These are phyloP conservation scores for Drosophila barbarae DNA, from an alignment of 2,888 invertebrate species.

Conservation along the genomic window DNA sequence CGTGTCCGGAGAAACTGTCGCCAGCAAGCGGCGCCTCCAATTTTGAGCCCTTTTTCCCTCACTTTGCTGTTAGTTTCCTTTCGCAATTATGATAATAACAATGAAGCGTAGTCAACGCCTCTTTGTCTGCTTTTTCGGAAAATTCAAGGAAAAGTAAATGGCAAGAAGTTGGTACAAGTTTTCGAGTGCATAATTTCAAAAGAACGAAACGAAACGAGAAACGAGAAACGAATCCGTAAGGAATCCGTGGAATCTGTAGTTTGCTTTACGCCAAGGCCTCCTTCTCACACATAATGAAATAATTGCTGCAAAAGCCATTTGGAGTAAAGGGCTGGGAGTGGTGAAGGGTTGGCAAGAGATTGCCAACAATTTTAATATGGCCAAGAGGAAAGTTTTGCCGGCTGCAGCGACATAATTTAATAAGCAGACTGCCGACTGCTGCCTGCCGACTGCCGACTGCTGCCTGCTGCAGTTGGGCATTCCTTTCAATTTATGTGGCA, in stretches of 20 bases:
- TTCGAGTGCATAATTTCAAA: constrained; percentile 46
- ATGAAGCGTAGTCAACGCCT: constrained; percentile 49
- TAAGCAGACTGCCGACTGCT: constrained; percentile 55
- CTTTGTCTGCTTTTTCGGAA: constrained; percentile 19
- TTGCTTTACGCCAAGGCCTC: constrained; percentile 23
- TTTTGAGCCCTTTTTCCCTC: not conserved
- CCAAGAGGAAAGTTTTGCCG: constrained; percentile 31
- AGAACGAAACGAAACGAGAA: constrained; percentile 6
- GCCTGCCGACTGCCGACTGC: constrained; percentile 7
- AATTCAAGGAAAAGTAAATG: constrained; percentile 19
- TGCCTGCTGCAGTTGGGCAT: constrained; percentile 13
- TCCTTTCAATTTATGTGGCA: constrained; percentile 49
- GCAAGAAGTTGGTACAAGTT: constrained; percentile 19
- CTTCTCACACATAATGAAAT: constrained; percentile 63
- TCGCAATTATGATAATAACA: constrained; percentile 74
- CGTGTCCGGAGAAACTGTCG: constrained; percentile 48
- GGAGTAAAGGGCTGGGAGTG: not conserved
- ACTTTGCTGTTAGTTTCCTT: constrained; percentile 49
- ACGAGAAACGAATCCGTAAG: constrained; percentile 9
- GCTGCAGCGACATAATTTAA: constrained; percentile 60
- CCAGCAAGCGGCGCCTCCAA: constrained; percentile 53
- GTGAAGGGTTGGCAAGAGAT: constrained; percentile 18
- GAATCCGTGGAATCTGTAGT: constrained; percentile 29
- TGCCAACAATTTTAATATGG: constrained; percentile 50
- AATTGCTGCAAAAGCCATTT: constrained; percentile 56